These are phyloP conservation scores for Corydoras sp. DNA, from an alignment of 2,113 vertebrate genomes.

Conservation along the genomic window DNA sequence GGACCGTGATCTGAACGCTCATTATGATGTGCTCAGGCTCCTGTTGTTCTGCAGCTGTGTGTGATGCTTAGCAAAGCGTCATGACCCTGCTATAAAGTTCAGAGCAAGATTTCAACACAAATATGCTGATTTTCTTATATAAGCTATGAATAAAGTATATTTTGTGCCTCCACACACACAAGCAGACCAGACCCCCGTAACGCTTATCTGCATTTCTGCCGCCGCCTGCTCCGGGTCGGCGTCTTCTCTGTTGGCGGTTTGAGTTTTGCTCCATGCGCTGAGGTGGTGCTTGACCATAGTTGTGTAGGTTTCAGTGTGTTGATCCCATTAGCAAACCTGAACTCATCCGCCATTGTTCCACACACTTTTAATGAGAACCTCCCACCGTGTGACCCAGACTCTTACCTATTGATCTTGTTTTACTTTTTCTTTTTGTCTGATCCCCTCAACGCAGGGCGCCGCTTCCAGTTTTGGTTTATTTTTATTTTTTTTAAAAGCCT, in stretches of 20 bases:
- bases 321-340: conserved; percentile 41
- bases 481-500: too few species aligned
- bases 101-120: too few species aligned
- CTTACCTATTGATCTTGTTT: conserved; percentile 23
- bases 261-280: neutral
- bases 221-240: conserved; percentile 6
- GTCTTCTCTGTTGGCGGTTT: conserved; percentile 15
- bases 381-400: conserved; percentile 32
- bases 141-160: neutral
- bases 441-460: too few species aligned
- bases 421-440: neutral
- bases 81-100: too few species aligned
- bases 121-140: neutral
- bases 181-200: too few species aligned
- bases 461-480: too few species aligned
- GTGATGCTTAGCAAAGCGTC: too few species aligned
- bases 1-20: too few species aligned
- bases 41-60: too few species aligned
- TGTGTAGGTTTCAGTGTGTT: conserved; percentile 19
- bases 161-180: neutral
- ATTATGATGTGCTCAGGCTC: too few species aligned
- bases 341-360: conserved; percentile 18
- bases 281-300: conserved; percentile 13
- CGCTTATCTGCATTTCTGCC: neutral
- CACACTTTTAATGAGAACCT: conserved; percentile 38